Conservation (phyloP, 2,113 vertebrate genomes). For the Cololabis saira region DNA sequence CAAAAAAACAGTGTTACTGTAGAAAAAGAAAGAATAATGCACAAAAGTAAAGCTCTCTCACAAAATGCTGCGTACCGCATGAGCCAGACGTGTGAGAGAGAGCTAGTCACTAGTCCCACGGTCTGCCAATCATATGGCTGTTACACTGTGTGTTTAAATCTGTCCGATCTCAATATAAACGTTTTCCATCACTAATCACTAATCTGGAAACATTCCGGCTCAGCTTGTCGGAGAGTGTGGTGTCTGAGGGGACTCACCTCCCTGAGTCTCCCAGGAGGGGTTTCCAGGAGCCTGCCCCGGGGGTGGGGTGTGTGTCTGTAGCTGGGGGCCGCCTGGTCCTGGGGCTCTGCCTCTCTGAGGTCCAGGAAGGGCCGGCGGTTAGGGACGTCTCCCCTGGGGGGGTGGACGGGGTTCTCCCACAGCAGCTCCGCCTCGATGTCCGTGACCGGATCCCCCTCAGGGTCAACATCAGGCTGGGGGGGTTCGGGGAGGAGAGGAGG, state of each 20-base stretch:
- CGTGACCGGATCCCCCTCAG: conserved; percentile 50
- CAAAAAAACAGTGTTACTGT: no score
- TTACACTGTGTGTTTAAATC: no score
- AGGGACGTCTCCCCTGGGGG: conserved; percentile 75
- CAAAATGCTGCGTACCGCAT: no score
- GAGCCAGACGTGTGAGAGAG: no score
- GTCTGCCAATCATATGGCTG: no score
- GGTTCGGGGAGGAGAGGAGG: conserved; percentile 11
- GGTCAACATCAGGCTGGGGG: conserved; percentile 1
- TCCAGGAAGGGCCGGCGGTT: conserved; percentile 56
- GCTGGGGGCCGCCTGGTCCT: conserved; percentile 41
- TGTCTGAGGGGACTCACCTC: conserved; percentile 20
- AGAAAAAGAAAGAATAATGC: no score
- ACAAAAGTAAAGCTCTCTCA: no score
- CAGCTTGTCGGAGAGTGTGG: no score
- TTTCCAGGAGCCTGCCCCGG: conserved; percentile 20
- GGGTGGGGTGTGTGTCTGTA: conserved; percentile 2
- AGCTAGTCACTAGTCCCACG: no score
- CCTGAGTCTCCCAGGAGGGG: conserved; percentile 11
- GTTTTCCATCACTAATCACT: no score
- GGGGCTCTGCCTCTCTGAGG: conserved; percentile 37
- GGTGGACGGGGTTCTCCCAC: conserved; percentile 66
- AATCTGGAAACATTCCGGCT: no score
- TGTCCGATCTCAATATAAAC: no score
- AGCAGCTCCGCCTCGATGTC: conserved; percentile 52